Conservation (phyloP, 2,113 vertebrate genomes). For the Cheirogaleus medius region DNA sequence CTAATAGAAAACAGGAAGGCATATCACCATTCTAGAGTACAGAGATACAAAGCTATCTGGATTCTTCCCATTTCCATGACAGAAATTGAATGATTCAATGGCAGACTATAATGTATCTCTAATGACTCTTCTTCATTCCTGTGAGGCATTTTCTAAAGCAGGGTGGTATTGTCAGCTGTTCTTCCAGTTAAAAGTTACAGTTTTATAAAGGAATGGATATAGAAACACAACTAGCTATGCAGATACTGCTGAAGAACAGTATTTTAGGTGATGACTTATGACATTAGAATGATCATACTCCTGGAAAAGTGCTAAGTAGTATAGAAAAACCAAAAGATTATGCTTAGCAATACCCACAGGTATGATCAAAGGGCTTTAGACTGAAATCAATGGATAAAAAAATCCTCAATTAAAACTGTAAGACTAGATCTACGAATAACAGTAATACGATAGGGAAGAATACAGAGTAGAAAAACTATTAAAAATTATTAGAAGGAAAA, state of each 20-base stretch:
- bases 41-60: neutral
- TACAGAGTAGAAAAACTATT: neutral
- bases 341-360: neutral
- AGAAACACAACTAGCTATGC: neutral
- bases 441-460: neutral
- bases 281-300: neutral
- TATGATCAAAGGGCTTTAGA: neutral
- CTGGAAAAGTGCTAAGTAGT: neutral
- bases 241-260: neutral
- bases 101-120: neutral
- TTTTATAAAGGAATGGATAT: neutral
- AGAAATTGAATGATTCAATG: neutral
- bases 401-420: neutral
- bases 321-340: neutral
- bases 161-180: neutral
- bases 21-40: too few species aligned
- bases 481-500: neutral
- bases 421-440: neutral
- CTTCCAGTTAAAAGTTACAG: neutral
- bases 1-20: neutral
- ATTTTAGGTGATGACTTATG: neutral
- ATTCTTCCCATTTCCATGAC: neutral
- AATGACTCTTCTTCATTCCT: neutral
- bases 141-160: neutral
- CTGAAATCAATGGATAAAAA: neutral